Conservation (phyloP, 2,113 vertebrate genomes). For the Myotis brandtii region DNA sequence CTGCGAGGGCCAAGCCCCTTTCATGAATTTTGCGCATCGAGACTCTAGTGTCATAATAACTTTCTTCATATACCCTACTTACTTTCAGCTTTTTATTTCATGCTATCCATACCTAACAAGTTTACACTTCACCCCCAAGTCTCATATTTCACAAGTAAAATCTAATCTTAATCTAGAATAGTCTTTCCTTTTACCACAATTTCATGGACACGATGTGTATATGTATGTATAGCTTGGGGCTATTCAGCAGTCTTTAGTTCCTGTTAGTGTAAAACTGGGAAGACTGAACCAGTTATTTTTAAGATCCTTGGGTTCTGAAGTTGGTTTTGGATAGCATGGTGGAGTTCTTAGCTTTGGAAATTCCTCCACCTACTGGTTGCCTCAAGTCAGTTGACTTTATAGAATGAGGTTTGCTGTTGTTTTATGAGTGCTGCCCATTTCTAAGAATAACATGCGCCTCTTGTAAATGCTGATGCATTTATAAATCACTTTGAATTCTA, state of each 20-base stretch:
- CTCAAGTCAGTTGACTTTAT: background rate
- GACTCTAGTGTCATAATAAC: background rate
- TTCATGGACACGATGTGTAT: background rate
- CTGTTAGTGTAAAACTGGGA: background rate
- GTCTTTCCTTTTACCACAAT: background rate
- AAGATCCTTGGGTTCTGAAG: background rate
- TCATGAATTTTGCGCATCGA: no score
- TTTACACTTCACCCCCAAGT: background rate
- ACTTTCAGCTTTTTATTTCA: slow-evolving; percentile 6
- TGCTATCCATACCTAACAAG: background rate
- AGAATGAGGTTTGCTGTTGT: background rate
- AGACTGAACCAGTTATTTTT: background rate
- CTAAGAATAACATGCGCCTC: background rate
- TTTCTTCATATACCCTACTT: background rate
- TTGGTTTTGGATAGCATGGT: background rate
- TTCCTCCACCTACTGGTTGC: slow-evolving; percentile 74
- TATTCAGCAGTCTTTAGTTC: background rate
- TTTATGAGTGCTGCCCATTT: background rate
- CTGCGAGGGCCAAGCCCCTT: no score
- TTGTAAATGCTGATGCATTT: background rate
- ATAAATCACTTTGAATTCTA: background rate
- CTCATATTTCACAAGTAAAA: background rate
- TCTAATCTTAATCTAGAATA: background rate
- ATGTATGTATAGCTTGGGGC: background rate
- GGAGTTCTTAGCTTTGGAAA: slow-evolving; percentile 72